Conservation (phyloP, 2,888 invertebrate genomes). For the Aphodius granarius region DNA sequence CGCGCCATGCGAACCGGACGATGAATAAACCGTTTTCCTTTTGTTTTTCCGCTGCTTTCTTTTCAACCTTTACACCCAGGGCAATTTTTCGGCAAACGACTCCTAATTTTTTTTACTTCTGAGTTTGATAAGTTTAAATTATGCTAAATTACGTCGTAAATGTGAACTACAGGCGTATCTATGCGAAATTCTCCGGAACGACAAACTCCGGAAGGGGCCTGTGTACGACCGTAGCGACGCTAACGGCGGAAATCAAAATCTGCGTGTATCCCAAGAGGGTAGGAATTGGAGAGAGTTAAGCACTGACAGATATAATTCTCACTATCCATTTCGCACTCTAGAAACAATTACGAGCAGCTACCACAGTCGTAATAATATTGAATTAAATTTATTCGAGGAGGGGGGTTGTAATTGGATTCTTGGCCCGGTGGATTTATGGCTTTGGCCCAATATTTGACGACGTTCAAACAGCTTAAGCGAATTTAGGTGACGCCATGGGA, state of each 20-base stretch:
- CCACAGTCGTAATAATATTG: background rate
- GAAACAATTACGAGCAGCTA: background rate
- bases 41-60: background rate
- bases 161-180: background rate
- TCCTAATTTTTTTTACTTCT: background rate
- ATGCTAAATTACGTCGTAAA: background rate
- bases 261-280: background rate
- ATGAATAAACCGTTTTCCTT: background rate
- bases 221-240: background rate
- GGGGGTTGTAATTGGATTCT: background rate
- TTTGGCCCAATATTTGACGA: background rate
- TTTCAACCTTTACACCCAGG: background rate
- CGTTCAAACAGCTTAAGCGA: conserved; percentile 11
- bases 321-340: background rate
- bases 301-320: background rate
- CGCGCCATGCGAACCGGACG: background rate
- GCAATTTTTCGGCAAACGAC: background rate
- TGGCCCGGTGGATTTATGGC: conserved; percentile 3
- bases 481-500: conserved; percentile 7
- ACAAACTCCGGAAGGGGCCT: background rate
- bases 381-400: conserved; percentile 1
- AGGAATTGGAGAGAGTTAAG: background rate
- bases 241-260: background rate
- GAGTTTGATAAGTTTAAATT: background rate
- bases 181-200: background rate